These are phyloP conservation scores for Nasonia oneida DNA, from an alignment of 2,888 invertebrate species.

Conservation along the genomic window DNA sequence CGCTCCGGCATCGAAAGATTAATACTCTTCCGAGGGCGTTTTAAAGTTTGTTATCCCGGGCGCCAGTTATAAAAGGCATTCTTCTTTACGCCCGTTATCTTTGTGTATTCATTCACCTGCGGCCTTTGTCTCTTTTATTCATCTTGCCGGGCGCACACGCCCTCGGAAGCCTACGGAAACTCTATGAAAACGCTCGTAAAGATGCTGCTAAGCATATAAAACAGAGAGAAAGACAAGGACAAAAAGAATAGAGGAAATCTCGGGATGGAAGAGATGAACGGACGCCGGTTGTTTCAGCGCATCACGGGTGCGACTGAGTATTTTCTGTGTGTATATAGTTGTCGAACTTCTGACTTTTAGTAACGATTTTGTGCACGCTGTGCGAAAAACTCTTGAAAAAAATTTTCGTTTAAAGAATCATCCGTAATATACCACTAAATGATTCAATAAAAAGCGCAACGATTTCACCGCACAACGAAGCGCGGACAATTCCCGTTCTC, in stretches of 20 bases:
- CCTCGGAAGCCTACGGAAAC: conserved; percentile 45
- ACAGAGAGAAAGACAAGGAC: conserved; percentile 20
- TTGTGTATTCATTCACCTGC: conserved; percentile 26
- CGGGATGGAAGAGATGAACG: background rate
- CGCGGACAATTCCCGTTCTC: background rate
- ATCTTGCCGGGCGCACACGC: conserved; percentile 19
- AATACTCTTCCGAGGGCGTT: conserved; percentile 23
- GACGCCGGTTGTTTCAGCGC: background rate
- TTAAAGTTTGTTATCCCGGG: conserved; percentile 22
- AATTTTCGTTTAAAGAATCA: too few relatives aligned
- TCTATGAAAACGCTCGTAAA: conserved; percentile 55
- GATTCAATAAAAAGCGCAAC: background rate
- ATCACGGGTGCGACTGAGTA: too few relatives aligned
- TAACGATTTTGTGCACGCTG: too few relatives aligned
- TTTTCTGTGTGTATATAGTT: background rate
- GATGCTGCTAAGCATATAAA: conserved; percentile 46
- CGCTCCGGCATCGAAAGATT: conserved; percentile 5
- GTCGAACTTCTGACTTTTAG: too few relatives aligned
- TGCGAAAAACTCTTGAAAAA: too few relatives aligned
- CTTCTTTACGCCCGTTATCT: conserved; percentile 29
- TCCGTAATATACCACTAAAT: background rate
- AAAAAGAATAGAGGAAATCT: background rate
- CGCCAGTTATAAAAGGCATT: conserved; percentile 30
- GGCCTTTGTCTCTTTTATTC: conserved; percentile 48
- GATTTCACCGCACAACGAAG: background rate